A percentile compares a stretch with the other conserved stretches of the same genome.
phyloP scores from a whole-genome alignment of 1,140 invertebrate species.

The Drosophila baimaii region DNA sequence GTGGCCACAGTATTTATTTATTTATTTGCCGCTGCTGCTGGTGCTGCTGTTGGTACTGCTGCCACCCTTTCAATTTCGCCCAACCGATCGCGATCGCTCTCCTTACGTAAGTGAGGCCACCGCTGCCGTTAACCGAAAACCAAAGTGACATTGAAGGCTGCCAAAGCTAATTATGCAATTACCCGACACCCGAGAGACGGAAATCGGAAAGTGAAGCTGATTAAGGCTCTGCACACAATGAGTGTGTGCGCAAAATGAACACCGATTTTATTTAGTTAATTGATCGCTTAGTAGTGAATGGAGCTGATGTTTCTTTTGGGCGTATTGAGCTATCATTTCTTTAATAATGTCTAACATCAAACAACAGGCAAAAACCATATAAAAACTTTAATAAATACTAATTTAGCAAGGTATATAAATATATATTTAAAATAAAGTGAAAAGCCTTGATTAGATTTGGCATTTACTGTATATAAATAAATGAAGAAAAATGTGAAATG shows the following conservation, averaged over 20 bases:
- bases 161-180: constrained; percentile 74
- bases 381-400: background rate
- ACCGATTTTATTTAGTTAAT: constrained; percentile 32
- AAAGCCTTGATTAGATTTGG: too few relatives aligned
- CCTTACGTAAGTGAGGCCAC: constrained; percentile 59
- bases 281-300: constrained; percentile 22
- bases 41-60: constrained; percentile 2
- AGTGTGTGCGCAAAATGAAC: constrained; percentile 22
- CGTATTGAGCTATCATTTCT: constrained; percentile 1
- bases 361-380: background rate
- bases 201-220: constrained; percentile 53
- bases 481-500: too few relatives aligned
- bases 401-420: too few relatives aligned
- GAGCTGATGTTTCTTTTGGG: constrained; percentile 20
- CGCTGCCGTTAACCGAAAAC: constrained; percentile 9
- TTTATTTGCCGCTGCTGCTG: constrained; percentile 13
- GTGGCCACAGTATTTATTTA: constrained; percentile 35
- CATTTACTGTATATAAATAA: too few relatives aligned
- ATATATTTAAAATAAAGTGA: too few relatives aligned
- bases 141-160: constrained; percentile 69
- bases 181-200: constrained; percentile 48
- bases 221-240: constrained; percentile 26
- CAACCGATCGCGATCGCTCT: constrained; percentile 22
- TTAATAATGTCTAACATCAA: background rate
- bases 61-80: constrained; percentile 61